phyloP scores from a whole-genome alignment of 2,113 vertebrate genomes.

The Acinonyx jubatus region DNA sequence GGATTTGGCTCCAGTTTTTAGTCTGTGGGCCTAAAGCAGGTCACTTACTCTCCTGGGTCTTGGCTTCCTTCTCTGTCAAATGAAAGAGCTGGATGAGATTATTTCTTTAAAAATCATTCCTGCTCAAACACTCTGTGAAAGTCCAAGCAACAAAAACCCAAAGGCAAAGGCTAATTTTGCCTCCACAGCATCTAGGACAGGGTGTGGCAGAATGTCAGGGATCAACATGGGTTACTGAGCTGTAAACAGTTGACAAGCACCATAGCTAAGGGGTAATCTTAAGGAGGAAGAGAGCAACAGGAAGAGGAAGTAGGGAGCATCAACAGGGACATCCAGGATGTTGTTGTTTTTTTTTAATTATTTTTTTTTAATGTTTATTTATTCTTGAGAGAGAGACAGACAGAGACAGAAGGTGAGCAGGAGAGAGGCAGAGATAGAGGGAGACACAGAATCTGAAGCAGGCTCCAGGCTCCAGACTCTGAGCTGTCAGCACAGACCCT shows the following conservation, averaged over 20 bases:
- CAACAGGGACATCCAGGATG: neutral
- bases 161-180: neutral
- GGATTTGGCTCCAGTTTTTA: conserved; percentile 24
- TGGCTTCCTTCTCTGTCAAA: conserved; percentile 55
- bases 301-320: neutral
- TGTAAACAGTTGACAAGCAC: neutral
- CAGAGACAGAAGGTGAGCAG: too few species aligned
- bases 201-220: neutral
- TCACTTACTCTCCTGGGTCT: conserved; percentile 63
- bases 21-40: conserved; percentile 30
- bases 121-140: neutral
- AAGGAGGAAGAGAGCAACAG: neutral
- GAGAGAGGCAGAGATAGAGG: too few species aligned
- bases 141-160: neutral
- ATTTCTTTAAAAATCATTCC: conserved; percentile 21
- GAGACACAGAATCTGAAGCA: too few species aligned
- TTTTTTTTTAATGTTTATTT: too few species aligned
- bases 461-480: too few species aligned
- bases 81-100: neutral
- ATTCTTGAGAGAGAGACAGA: too few species aligned
- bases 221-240: neutral
- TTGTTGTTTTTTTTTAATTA: too few species aligned
- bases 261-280: neutral
- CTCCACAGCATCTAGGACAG: neutral
- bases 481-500: too few species aligned